A percentile compares a stretch with the other conserved stretches of the same genome.
These are phyloP conservation scores for Arvicola amphibius DNA, from an alignment of 2,797 vertebrate species.

Conservation along the genomic window DNA sequence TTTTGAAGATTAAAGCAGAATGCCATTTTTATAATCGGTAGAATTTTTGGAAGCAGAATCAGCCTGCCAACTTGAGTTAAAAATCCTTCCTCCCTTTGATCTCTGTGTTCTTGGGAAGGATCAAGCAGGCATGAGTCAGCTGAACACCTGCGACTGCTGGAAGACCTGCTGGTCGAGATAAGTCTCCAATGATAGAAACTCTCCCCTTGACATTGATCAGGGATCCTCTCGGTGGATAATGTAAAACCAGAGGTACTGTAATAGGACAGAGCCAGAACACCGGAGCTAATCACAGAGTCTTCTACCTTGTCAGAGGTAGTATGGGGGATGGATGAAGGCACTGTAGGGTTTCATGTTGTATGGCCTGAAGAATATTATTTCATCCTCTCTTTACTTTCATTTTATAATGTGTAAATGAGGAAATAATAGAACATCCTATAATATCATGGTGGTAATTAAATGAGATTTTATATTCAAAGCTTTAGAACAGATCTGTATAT, in stretches of 20 bases:
- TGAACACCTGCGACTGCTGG: background rate
- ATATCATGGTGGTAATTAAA: slow-evolving; percentile 14
- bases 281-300: background rate
- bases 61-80: slow-evolving; percentile 50
- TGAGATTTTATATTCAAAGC: background rate
- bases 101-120: slow-evolving; percentile 38
- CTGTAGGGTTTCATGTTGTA: background rate
- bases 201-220: background rate
- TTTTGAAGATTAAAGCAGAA: slow-evolving; percentile 49
- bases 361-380: background rate
- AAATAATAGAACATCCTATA: background rate
- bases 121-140: background rate
- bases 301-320: background rate
- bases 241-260: background rate
- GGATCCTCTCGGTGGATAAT: background rate
- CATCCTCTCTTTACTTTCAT: background rate
- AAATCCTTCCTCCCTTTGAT: slow-evolving; percentile 59
- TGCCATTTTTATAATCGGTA: slow-evolving; percentile 52
- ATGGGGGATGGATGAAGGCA: background rate
- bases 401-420: background rate
- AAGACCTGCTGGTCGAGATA: background rate
- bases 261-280: background rate
- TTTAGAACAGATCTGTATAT: background rate
- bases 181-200: background rate
- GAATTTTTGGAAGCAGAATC: slow-evolving; percentile 57